Base-by-base conservation (phyloP, 2,113 vertebrate genomes). In the Thunnus thynnus region DNA sequence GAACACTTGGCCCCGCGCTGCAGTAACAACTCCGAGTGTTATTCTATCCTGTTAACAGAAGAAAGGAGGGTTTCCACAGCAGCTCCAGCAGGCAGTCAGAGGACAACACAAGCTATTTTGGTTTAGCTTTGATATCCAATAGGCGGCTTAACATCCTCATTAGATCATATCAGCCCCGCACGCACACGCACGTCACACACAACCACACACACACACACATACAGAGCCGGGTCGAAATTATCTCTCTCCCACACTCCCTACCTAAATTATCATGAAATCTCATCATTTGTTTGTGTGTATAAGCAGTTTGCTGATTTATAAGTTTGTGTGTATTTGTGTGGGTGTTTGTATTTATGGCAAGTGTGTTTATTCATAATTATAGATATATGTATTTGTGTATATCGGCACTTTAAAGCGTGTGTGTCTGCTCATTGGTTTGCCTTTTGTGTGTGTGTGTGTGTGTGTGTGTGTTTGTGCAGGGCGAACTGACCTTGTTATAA, bases 401-500 rank as follows among this genome's bases (percentile, higher is more conserved):
- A 50, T 77, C 4, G 48, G 61, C 25, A 56, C 76, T 72, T 79
- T n/a, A 50, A 47, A 22, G n/a, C 65, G 57, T 77, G 60, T 54
- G 16, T 58, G 61, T 78, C 14, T 55, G 30, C 44, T 22, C 22
- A 22, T 22, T 22, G 22, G 22, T 22, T 22, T 22, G 22, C 22
- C 22, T 22, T 73, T 66, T 62, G 62, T 67, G 41, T 76, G 52
- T 25, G 55, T 36, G 41, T 57, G 57, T 50, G 48, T 51, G 65
- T 55, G 72, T 62, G 55, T 71, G 25, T 30, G 58, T 54, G 79
- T 85, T 58, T 61, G 70, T 62, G 48, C 20, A 60, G 82, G 78
- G 68, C 77, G 22, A 65, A 70, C 79, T 91, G 93, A 94, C 94
- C 93, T 95, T 95, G 93, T 87, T 85, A 80, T 82, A 79, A 88